Evolutionary conservation across 1,140 invertebrate genomes (phyloP).

Genomic region (Drosophila pruinosa): DNA sequence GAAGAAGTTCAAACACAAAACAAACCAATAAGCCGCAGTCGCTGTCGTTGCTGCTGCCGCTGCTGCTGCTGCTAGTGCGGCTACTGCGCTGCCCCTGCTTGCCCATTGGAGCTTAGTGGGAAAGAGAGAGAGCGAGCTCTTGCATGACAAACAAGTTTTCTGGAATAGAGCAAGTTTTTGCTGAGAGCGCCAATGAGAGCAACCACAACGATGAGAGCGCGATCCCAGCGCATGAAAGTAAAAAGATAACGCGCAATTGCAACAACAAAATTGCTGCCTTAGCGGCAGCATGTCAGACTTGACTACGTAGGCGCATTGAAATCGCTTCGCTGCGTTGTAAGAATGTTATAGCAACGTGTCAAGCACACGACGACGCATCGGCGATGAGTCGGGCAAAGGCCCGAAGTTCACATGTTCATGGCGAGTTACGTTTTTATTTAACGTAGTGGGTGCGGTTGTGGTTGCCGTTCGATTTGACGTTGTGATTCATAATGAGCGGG

Average conservation of each 20-base stretch:
- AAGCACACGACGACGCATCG: conserved; percentile 25
- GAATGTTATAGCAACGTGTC: conserved; percentile 58
- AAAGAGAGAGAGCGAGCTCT: conserved; percentile 9
- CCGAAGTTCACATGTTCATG: conserved; percentile 20
- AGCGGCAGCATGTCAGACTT: conserved; percentile 31
- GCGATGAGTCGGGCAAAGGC: conserved; percentile 17
- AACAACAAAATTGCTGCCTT: conserved; percentile 44
- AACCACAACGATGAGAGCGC: conserved; percentile 14
- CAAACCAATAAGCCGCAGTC: conserved; percentile 67
- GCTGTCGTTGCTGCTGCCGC: conserved; percentile 28
- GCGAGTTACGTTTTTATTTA: conserved; percentile 13
- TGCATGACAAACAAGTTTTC: conserved; percentile 63
- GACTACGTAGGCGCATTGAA: conserved; percentile 28
- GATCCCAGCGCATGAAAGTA: conserved; percentile 71
- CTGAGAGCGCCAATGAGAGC: conserved; percentile 21
- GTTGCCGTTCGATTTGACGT: conserved; percentile 29
- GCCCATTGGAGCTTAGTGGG: conserved; percentile 6
- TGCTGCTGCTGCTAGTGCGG: conserved; percentile 25
- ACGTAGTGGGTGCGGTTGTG: conserved; percentile 46
- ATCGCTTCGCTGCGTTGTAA: conserved; percentile 1
- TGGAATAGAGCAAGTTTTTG: conserved; percentile 41
- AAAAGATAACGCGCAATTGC: conserved; percentile 72
- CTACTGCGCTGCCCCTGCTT: conserved; percentile 38
- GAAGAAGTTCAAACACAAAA: conserved; percentile 76
- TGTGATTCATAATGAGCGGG: conserved; percentile 33